phyloP scores from a whole-genome alignment of 2,797 vertebrate species.

The Propithecus perrieri region DNA sequence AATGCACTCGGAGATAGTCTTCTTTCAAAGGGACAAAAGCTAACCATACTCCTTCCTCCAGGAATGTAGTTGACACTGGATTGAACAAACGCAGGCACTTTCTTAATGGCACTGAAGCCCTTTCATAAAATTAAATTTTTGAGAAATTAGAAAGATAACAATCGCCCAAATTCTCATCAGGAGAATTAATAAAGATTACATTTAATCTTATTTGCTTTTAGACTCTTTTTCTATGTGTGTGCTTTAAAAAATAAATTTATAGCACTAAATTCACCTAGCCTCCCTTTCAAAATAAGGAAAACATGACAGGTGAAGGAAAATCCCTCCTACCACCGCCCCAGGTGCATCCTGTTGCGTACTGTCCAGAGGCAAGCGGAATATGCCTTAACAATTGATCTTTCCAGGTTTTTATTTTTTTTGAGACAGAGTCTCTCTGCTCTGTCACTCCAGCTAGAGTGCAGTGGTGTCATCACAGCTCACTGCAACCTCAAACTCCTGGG shows the following conservation, averaged over 20 bases:
- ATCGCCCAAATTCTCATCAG: not conserved
- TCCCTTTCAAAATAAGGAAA: not conserved
- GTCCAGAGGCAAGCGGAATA: too few species aligned
- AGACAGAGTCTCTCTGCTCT: not conserved
- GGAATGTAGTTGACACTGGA: accelerated
- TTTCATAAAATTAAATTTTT: not conserved
- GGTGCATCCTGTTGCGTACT: accelerated
- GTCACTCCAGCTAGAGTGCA: not conserved
- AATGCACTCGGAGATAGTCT: not conserved
- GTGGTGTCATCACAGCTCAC: not conserved
- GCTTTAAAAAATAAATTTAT: not conserved
- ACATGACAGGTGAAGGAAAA: not conserved
- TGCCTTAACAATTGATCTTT: not conserved
- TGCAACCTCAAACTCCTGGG: not conserved
- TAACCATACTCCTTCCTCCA: not conserved
- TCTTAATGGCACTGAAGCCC: not conserved
- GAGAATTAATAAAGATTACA: not conserved
- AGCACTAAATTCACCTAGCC: not conserved
- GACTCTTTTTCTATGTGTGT: not conserved
- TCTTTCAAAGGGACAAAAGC: not conserved
- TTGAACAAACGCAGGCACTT: not conserved
- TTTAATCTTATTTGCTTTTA: not conserved
- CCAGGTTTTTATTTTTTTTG: not conserved
- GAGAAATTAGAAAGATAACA: not conserved
- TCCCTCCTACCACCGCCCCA: too few species aligned